phyloP scores from a whole-genome alignment of 2,888 invertebrate species.

The Papilio gigon region DNA sequence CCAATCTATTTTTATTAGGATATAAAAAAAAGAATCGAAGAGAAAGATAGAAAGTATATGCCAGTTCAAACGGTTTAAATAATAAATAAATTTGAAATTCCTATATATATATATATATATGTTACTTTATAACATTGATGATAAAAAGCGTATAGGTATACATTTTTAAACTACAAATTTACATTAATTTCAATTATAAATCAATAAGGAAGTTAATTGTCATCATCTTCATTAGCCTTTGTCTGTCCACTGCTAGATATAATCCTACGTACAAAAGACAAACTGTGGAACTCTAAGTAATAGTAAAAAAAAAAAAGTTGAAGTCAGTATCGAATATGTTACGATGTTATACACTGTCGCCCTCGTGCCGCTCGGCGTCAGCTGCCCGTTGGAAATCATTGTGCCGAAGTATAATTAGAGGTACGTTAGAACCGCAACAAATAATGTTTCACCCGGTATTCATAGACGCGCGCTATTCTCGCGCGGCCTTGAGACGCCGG shows the following conservation, averaged over 20 bases:
- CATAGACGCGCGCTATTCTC: slow-evolving; percentile 67
- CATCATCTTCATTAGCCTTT: too few species aligned
- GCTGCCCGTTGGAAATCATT: slow-evolving; percentile 53
- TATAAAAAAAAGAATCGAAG: background rate
- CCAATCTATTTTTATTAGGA: background rate
- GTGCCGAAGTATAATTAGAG: slow-evolving; percentile 63
- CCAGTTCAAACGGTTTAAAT: background rate
- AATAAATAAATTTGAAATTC: too few species aligned
- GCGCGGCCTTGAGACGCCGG: slow-evolving; percentile 66
- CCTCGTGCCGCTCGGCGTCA: slow-evolving; percentile 52
- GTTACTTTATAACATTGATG: too few species aligned
- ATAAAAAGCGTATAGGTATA: too few species aligned
- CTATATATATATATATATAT: too few species aligned
- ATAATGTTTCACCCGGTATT: slow-evolving; percentile 64
- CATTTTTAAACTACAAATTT: too few species aligned
- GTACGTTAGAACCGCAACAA: slow-evolving; percentile 60
- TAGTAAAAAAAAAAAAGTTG: background rate
- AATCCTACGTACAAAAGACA: too few species aligned
- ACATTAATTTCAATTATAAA: too few species aligned
- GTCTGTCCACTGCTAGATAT: too few species aligned
- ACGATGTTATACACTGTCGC: background rate
- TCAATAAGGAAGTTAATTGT: too few species aligned
- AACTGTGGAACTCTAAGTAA: too few species aligned
- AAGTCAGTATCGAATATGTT: background rate
- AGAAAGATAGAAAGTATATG: background rate